A percentile compares a stretch with the other conserved stretches of the same genome.
Conservation (phyloP, 2,888 invertebrate genomes). For the Heteropelma amictum region DNA sequence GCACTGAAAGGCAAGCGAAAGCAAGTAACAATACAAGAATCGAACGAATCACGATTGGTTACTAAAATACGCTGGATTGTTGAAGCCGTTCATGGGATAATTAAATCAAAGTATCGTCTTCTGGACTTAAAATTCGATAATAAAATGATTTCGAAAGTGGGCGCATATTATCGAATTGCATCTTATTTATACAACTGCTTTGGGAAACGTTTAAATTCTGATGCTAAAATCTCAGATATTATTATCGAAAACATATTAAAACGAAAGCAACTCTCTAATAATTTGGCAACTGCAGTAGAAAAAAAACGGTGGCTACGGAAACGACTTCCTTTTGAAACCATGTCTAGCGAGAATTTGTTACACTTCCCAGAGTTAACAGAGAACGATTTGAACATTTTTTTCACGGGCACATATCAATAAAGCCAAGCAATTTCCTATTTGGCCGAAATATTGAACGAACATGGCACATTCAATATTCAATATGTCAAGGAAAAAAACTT, state of each 20-base stretch:
- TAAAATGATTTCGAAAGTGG: conserved; percentile 50
- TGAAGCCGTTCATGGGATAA: conserved; percentile 60
- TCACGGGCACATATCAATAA: conserved; percentile 59
- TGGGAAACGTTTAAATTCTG: conserved; percentile 55
- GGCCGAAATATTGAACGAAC: conserved; percentile 55
- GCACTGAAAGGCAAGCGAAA: conserved; percentile 62
- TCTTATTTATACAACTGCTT: conserved; percentile 50
- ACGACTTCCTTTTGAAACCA: conserved; percentile 39
- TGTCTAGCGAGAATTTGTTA: conserved; percentile 35
- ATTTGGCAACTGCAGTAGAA: conserved; percentile 52
- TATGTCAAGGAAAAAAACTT: conserved; percentile 5
- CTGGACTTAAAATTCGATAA: conserved; percentile 57
- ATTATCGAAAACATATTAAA: conserved; percentile 37
- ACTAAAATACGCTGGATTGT: conserved; percentile 59
- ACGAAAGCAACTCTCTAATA: conserved; percentile 8
- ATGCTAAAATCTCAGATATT: conserved; percentile 31
- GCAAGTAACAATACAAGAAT: conserved; percentile 57
- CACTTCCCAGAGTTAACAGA: conserved; percentile 57
- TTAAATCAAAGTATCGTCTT: conserved; percentile 58
- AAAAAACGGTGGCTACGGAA: conserved; percentile 32
- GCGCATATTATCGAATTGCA: conserved; percentile 43
- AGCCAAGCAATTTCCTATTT: conserved; percentile 58
- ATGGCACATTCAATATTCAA: conserved; percentile 42
- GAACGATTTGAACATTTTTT: conserved; percentile 48
- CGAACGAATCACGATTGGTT: conserved; percentile 57